Evolutionary conservation across 2,888 invertebrate species (phyloP).

Genomic region (Hyppa rectilinea): DNA sequence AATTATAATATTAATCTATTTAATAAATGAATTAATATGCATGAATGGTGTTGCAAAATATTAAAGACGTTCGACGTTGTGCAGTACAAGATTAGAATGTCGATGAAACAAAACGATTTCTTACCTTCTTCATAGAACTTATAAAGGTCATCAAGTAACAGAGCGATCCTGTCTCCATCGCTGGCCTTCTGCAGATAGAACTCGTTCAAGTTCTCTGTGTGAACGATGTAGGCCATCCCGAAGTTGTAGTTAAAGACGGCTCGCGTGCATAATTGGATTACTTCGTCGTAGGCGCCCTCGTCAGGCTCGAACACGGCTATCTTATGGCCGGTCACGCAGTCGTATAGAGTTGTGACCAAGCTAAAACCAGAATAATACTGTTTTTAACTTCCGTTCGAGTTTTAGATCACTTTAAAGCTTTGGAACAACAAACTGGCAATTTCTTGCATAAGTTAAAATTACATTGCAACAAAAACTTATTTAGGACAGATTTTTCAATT

Average conservation of each 20-base stretch:
- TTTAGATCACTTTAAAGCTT: neutral
- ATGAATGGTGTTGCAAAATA: neutral
- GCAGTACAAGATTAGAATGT: neutral
- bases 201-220: conserved; percentile 90
- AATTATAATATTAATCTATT: too few relatives aligned
- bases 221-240: conserved; percentile 90
- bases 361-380: conserved; percentile 85
- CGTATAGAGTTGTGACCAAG: conserved; percentile 92
- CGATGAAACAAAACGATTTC: neutral
- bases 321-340: conserved; percentile 85
- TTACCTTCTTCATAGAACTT: conserved; percentile 87
- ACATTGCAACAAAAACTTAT: neutral
- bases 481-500: too few relatives aligned
- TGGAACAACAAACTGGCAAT: neutral
- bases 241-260: conserved; percentile 92
- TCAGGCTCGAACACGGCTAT: conserved; percentile 89
- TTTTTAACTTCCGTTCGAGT: neutral
- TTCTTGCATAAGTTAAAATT: neutral
- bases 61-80: neutral
- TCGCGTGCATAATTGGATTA: conserved; percentile 91
- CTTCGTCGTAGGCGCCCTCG: conserved; percentile 88
- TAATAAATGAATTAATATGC: neutral
- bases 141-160: conserved; percentile 91
- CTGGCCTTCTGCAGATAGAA: conserved; percentile 91
- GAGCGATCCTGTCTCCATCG: conserved; percentile 87